These are phyloP conservation scores for Drosophila ezoana DNA, from an alignment of 2,888 invertebrate species.

Conservation along the genomic window DNA sequence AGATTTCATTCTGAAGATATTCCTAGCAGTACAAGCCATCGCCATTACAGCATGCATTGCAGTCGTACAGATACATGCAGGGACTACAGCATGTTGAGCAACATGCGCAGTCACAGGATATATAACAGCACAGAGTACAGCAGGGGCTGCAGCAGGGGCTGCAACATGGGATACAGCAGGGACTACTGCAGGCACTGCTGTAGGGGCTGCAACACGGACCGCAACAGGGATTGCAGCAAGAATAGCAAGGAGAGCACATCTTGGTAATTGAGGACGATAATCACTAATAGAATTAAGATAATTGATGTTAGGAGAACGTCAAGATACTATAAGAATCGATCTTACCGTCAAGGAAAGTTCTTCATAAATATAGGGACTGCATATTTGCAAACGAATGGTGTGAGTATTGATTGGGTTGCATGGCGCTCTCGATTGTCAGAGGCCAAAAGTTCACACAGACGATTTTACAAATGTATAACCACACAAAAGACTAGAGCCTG, in stretches of 20 bases:
- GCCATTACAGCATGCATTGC: not conserved
- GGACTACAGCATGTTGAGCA: not conserved
- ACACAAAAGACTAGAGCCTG: conserved; percentile 7
- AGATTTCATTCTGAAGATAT: not conserved
- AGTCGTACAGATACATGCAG: not conserved
- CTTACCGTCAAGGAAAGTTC: not conserved
- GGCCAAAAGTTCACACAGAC: conserved; percentile 3
- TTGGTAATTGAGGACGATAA: not conserved
- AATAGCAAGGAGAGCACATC: conserved; percentile 2
- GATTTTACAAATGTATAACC: conserved; percentile 18
- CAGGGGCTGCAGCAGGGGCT: conserved; percentile 1
- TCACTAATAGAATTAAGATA: not conserved
- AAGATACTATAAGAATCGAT: too few species aligned
- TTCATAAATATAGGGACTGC: conserved; percentile 9
- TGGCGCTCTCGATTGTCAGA: not conserved
- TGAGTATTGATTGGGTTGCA: not conserved
- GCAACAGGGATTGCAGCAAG: not conserved
- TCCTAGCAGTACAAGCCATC: not conserved
- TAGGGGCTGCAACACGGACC: conserved; percentile 3
- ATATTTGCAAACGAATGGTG: conserved; percentile 20
- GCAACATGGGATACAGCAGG: not conserved
- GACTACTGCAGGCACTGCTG: not conserved
- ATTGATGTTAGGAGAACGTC: too few species aligned
- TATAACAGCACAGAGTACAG: not conserved
- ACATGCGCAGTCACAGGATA: too few species aligned